Evolutionary conservation across 2,797 vertebrate genomes (phyloP), one percentile per base, ranked within the genome.

Genomic region (Siniperca undulata): DNA sequence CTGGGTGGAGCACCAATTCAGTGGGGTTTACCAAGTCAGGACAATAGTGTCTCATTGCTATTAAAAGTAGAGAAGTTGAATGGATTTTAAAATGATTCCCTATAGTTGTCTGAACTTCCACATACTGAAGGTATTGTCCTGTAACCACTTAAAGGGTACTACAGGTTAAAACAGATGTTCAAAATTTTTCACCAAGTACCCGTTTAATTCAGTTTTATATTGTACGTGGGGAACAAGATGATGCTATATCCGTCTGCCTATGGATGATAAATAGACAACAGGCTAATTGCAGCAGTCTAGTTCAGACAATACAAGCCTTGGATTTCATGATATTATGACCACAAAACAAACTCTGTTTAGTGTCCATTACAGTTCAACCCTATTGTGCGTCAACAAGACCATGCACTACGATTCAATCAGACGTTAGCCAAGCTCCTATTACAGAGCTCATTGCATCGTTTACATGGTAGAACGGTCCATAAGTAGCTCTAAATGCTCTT

Each of bases 401-500:
- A 93, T 94, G 94, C 89, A 92, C 84, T 93, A 91, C 88, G 89
- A 94, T 95, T 96, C 94, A 96, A 96, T 96, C 94, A 94, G 92
- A 91, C 89, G 88, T 93, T 91, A 88, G 91, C 89, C 92, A 85
- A 94, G 92, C 94, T 96, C 94, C 88, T 92, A 95, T 96, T 96
- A 96, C 95, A 80, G 87, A 92, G 86, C 89, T 90, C 88, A 80
- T 91, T 95, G 93, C 94, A 94, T 95, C 94, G 93, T 96, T 96
- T 96, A 95, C 94, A 95, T 95, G 95, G 91, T 92, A 91, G 91
- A 94, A 94, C 88, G 81, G 90, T 91, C 91, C 92, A 94, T 94
- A 94, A 96, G 95, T 94, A 95, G 94, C 91, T 93, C 95, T 96
- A 96, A 97, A 96, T 96, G 94, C 94, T 94, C 93, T 91, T 93